Base-by-base conservation (phyloP, 2,888 invertebrate species). In the Synanthedon myopaeformis region DNA sequence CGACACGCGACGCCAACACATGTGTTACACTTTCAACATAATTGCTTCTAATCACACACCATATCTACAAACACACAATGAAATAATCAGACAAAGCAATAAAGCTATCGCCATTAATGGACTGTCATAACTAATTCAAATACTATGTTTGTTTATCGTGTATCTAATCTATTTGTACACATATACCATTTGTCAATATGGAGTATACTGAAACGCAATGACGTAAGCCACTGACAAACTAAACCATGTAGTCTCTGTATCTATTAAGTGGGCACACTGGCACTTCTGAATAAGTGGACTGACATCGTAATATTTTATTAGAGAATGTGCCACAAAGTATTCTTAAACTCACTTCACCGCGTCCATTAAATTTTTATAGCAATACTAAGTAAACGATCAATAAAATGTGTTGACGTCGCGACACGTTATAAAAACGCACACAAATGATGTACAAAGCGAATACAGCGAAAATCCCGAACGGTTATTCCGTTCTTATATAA, bases 1-100 rank as follows among this genome's bases (percentile, higher is more conserved):
- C 72, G 66, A 74, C 82, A 81, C 79, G 80, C 80, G 79, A 79
- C 71, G 67, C 67, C 70, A 61, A 55, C 59, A 79, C 83, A 83
- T 77, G 77, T 82, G 82, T 79, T 82, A 82, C 79, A 80, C 81
- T 81, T 79, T 80, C 78, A 79, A 79, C 79, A 69, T 84, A 84
- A 85, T 83, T 83, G 79, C 76, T 77, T 78, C 78, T 83, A 79
- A 84, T 83, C 77, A 74, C 74, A 68, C 66, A 60, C 19, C 45
- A 45, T 14, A 45, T 14, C 45, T 45, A 45, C 45, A 45, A 12
- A 13, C 17, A 49, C 49, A 49, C 49, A 49, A 49, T 49, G 14
- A 49, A 49, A 49, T 17, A 49, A 49, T 49, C 49, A 49, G 52
- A 45, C 45, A 45, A 53, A 48, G 52, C 51, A 55, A 55, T 56